Percentiles rank a stretch among this genome's conserved stretches.
Evolutionary conservation across 2,888 invertebrate genomes (phyloP).

Genomic region (Dryocosmus kuriphilus): DNA sequence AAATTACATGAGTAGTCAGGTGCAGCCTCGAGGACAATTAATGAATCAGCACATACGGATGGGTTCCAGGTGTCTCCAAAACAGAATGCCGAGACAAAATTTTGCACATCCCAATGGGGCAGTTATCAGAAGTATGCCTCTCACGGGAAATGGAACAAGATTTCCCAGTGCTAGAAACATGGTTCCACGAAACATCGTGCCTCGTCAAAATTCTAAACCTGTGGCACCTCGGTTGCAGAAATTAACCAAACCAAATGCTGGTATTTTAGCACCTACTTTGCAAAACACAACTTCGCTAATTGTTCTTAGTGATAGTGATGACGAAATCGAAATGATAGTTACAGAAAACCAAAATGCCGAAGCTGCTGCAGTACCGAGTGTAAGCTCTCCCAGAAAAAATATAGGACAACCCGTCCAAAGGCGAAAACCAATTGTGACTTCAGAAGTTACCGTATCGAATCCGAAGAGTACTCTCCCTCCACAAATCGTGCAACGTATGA

Average conservation of each 20-base stretch:
- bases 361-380: constrained; percentile 42
- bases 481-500: constrained; percentile 73
- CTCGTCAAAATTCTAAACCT: not conserved
- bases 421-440: constrained; percentile 58
- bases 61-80: constrained; percentile 17
- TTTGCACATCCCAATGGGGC: constrained; percentile 60
- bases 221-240: not conserved
- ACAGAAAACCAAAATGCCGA: constrained; percentile 58
- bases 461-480: constrained; percentile 62
- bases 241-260: constrained; percentile 1
- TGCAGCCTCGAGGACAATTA: constrained; percentile 23
- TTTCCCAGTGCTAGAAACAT: not conserved
- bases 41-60: constrained; percentile 41
- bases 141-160: constrained; percentile 43
- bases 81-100: constrained; percentile 45
- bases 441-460: constrained; percentile 57
- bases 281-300: constrained; percentile 71
- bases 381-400: not conserved
- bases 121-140: constrained; percentile 57
- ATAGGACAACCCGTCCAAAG: constrained; percentile 29
- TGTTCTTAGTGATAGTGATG: constrained; percentile 74
- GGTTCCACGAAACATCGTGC: not conserved
- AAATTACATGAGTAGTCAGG: constrained; percentile 15
- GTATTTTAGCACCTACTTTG: constrained; percentile 26
- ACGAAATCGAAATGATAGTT: constrained; percentile 75